Evolutionary conservation across 2,113 vertebrate genomes (phyloP).

Genomic region (Piaya cayana): DNA sequence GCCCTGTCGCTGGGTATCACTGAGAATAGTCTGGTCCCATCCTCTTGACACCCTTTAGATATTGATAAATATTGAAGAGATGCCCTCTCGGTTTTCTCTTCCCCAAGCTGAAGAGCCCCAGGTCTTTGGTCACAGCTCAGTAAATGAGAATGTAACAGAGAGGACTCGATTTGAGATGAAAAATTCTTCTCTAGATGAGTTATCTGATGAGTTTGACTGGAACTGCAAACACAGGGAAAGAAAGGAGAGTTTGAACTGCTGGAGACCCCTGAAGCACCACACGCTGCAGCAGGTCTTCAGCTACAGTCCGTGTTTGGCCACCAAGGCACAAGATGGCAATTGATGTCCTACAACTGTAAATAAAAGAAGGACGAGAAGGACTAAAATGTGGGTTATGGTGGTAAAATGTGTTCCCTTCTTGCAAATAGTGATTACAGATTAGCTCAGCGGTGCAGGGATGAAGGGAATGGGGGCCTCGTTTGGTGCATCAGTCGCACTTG

Average conservation of each 20-base stretch:
- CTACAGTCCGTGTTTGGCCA: neutral
- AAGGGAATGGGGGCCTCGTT: neutral
- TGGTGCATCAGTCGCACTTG: neutral
- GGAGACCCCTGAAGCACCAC: fast-evolving
- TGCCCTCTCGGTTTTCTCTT: too few relatives aligned
- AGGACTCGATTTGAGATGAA: neutral
- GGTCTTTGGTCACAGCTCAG: neutral
- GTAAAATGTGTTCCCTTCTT: neutral
- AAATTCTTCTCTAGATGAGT: neutral
- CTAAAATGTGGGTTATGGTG: neutral
- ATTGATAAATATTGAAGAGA: too few relatives aligned
- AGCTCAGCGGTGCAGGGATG: neutral
- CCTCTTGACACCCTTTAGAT: too few relatives aligned
- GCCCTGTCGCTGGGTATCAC: too few relatives aligned
- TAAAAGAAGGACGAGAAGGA: neutral
- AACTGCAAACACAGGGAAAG: neutral
- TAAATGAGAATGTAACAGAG: neutral
- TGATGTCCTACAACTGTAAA: neutral
- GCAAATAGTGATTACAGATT: neutral
- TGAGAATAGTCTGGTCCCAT: too few relatives aligned
- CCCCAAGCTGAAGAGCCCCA: too few relatives aligned
- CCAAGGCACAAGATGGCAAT: neutral
- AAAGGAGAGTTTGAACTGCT: neutral
- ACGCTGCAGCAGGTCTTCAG: neutral
- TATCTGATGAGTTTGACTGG: neutral